phyloP scores from a whole-genome alignment of 2,888 invertebrate species.

The Apotomis turbidana region DNA sequence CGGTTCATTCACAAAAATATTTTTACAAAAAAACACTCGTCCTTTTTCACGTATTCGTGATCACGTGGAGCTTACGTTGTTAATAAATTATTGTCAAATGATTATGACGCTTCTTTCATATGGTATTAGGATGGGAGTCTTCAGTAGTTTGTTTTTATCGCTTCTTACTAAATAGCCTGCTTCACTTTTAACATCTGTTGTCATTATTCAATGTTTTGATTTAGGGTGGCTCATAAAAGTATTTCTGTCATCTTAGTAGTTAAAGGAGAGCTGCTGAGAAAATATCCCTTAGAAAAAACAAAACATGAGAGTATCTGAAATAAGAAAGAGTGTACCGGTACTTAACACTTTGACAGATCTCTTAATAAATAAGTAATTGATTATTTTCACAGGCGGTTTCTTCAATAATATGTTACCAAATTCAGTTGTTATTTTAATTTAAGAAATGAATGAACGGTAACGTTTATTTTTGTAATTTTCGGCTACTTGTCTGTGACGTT shows the following conservation, averaged over 20 bases:
- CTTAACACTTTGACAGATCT: conserved; percentile 14
- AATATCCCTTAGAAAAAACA: conserved; percentile 28
- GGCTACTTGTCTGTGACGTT: too few species aligned
- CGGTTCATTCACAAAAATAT: conserved; percentile 69
- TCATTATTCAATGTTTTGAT: conserved; percentile 62
- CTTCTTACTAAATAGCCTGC: conserved; percentile 56
- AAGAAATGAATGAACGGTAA: too few species aligned
- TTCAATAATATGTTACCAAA: background rate
- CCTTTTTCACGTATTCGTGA: conserved; percentile 48
- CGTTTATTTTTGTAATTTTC: too few species aligned
- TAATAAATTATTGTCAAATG: conserved; percentile 67
- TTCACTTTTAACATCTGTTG: conserved; percentile 63
- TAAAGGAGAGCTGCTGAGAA: conserved; percentile 32
- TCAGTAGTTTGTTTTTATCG: conserved; percentile 56
- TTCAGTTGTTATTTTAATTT: background rate
- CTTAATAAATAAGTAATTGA: background rate
- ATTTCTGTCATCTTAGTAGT: conserved; percentile 41
- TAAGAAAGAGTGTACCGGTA: conserved; percentile 8
- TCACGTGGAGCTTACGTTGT: conserved; percentile 66
- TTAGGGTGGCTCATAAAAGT: conserved; percentile 53
- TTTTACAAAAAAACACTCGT: conserved; percentile 57
- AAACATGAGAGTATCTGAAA: conserved; percentile 13
- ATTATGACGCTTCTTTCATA: conserved; percentile 68
- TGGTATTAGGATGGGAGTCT: conserved; percentile 66
- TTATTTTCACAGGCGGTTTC: background rate